Evolutionary conservation across 2,797 vertebrate genomes (phyloP).

Genomic region (Coregonus suidteri): DNA sequence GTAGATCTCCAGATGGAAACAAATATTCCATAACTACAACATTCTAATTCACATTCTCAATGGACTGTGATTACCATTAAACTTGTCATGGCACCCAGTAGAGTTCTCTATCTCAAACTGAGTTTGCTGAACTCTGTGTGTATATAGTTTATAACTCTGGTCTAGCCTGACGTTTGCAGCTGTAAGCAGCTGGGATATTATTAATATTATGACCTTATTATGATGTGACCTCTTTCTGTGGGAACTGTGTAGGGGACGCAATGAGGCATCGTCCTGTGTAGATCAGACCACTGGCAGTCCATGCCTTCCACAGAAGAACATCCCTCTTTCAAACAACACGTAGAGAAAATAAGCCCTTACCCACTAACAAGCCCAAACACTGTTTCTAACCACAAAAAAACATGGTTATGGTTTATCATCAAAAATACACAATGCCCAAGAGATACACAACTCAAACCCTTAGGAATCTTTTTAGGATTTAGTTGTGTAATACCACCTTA

Average conservation of each 20-base stretch:
- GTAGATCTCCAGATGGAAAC: neutral
- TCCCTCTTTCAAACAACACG: conserved; percentile 17
- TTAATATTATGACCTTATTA: neutral
- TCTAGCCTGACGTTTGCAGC: neutral
- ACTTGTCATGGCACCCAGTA: neutral
- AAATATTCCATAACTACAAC: neutral
- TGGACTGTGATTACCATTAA: neutral
- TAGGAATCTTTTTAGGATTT: neutral
- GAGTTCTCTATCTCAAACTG: neutral
- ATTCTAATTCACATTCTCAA: neutral
- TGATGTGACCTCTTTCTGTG: conserved; percentile 23
- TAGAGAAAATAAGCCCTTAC: conserved; percentile 2
- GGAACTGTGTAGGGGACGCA: conserved; percentile 6
- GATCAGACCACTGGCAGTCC: neutral
- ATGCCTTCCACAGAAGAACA: conserved; percentile 20
- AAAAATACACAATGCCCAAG: neutral
- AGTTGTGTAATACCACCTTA: neutral
- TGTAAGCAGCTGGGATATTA: neutral
- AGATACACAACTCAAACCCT: neutral
- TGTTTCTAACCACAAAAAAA: neutral
- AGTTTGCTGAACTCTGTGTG: neutral
- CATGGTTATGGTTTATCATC: neutral
- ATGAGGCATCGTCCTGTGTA: neutral
- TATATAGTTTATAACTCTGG: neutral
- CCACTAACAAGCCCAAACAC: conserved; percentile 9